Percentiles rank a stretch among this genome's conserved stretches.
Evolutionary conservation across 30 jellyfish, hydroid and myxozoan genomes (phyloP).

Genomic region (Pseudorhiza aurosa): DNA sequence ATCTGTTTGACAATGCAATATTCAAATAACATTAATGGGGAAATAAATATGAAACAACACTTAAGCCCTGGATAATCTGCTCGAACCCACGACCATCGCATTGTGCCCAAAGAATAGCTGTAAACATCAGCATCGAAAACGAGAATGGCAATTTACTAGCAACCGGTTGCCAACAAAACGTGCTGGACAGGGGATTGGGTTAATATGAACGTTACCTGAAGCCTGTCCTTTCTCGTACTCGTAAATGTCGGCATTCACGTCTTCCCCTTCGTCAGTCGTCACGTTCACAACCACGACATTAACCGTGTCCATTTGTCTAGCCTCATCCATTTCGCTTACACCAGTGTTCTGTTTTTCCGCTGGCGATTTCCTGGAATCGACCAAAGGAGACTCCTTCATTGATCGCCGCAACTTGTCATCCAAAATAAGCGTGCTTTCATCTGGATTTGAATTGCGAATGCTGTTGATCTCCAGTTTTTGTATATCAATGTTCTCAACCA

Average conservation of each 20-base stretch:
- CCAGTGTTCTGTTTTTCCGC: background rate
- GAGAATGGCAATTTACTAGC: too few relatives aligned
- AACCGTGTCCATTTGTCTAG: slow-evolving; percentile 25
- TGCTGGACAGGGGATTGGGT: too few relatives aligned
- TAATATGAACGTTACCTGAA: too few relatives aligned
- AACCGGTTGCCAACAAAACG: too few relatives aligned
- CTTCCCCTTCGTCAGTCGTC: slow-evolving; percentile 74
- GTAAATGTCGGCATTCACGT: slow-evolving; percentile 67
- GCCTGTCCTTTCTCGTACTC: slow-evolving; percentile 42
- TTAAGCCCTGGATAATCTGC: slow-evolving; percentile 3
- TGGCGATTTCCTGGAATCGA: background rate
- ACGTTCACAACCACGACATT: slow-evolving; percentile 66
- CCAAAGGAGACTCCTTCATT: background rate
- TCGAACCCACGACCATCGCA: too few relatives aligned
- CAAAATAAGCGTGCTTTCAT: background rate
- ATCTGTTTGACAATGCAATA: too few relatives aligned
- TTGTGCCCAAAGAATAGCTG: too few relatives aligned
- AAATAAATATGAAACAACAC: background rate
- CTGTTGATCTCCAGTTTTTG: slow-evolving; percentile 9
- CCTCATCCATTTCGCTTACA: slow-evolving; percentile 4
- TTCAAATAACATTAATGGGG: too few relatives aligned
- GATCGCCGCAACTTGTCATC: background rate
- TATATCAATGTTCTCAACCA: slow-evolving; percentile 28
- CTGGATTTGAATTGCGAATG: slow-evolving; percentile 1
- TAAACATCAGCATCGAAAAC: too few relatives aligned